These are phyloP conservation scores for Tribolium freemani DNA, from an alignment of 2,888 invertebrate genomes.

Conservation along the genomic window DNA sequence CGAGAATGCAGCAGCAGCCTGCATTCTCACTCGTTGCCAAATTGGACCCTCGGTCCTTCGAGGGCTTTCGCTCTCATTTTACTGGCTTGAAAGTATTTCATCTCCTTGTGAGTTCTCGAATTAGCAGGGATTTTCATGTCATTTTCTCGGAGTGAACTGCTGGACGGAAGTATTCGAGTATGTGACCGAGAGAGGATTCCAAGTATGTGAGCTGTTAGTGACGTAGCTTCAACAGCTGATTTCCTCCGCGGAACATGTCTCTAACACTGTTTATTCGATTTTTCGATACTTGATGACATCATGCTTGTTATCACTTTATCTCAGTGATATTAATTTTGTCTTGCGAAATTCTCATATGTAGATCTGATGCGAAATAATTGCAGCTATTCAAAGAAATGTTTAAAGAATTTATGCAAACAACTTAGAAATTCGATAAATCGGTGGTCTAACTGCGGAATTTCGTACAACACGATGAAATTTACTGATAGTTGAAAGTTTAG, in stretches of 20 bases:
- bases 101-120: neutral
- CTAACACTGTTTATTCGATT: neutral
- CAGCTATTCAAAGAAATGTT: neutral
- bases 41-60: constrained; percentile 7
- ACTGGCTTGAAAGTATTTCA: neutral
- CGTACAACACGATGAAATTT: neutral
- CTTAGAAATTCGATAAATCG: neutral
- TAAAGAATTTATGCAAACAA: neutral
- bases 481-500: neutral
- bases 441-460: neutral
- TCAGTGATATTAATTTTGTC: neutral
- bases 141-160: neutral
- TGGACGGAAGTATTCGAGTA: constrained; percentile 4
- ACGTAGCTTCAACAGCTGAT: constrained; percentile 28
- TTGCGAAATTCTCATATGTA: neutral
- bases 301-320: neutral
- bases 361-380: too few relatives aligned
- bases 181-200: constrained; percentile 30
- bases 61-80: neutral
- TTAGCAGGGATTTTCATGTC: neutral
- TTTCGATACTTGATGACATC: neutral
- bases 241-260: constrained; percentile 11
- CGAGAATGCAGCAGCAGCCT: constrained; percentile 49
- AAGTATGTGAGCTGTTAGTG: constrained; percentile 23
- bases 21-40: constrained; percentile 33